Evolutionary conservation across 2,113 vertebrate genomes (phyloP).

Genomic region (Nothoprocta perdicaria): DNA sequence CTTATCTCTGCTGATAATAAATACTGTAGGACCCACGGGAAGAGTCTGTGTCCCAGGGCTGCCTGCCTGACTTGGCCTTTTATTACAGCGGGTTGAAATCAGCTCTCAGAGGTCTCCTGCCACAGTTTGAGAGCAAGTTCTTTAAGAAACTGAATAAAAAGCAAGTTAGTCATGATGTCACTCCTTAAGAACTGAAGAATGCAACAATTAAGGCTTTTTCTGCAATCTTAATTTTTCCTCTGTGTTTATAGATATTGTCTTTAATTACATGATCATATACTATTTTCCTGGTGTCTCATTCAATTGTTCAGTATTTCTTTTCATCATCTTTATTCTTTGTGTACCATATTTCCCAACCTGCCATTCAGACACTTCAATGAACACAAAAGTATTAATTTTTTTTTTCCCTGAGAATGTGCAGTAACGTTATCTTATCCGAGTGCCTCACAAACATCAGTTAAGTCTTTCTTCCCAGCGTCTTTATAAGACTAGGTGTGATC

Average conservation of each 20-base stretch:
- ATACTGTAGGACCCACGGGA: background rate
- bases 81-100: background rate
- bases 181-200: conserved; percentile 3
- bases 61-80: background rate
- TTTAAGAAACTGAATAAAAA: background rate
- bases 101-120: background rate
- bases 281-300: conserved; percentile 57
- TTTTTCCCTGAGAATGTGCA: conserved; percentile 6
- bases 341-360: conserved; percentile 67
- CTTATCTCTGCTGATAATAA: background rate
- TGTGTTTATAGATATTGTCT: conserved; percentile 63
- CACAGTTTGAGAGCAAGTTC: background rate
- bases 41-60: background rate
- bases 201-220: conserved; percentile 45
- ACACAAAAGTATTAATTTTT: conserved; percentile 60
- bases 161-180: background rate
- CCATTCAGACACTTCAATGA: conserved; percentile 69
- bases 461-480: conserved; percentile 43
- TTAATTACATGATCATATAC: conserved; percentile 69
- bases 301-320: conserved; percentile 65
- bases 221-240: conserved; percentile 50
- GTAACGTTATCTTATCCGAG: conserved; percentile 39
- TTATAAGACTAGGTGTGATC: conserved; percentile 42
- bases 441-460: conserved; percentile 58
- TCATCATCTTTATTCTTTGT: conserved; percentile 63